Evolutionary conservation across 2,797 vertebrate genomes (phyloP), one percentile per base, ranked within the genome.

Genomic region (Menidia menidia): DNA sequence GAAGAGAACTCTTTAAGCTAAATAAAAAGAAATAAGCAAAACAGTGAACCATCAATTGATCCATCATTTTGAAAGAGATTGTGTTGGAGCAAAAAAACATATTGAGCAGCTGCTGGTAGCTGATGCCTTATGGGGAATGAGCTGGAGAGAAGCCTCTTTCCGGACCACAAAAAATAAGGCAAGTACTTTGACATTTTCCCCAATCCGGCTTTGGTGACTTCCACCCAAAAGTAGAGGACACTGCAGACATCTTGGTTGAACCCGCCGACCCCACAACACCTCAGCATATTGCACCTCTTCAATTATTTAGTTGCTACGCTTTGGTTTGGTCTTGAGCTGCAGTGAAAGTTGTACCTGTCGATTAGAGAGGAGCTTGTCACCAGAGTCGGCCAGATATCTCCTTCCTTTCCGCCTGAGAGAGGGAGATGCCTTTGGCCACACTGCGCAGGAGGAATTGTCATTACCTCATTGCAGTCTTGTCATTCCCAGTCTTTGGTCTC

Each of bases 231-330:
- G 68, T 91, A 90, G 90, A 80, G 85, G 75, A 80, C 87, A 87
- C 56, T 75, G 86, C 84, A 92, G 82, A 78, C 88, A 89, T 84
- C 92, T 90, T 85, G 69, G 77, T 78, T 87, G 80, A 89, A 61
- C 83, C 83, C 54, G 68, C 60, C 71, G 53, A 15, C 31, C 18
- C 54, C 68, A 51, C 70, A 73, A 73, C 75, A 81, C 88, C 87
- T 91, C 91, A 95, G 94, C 94, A 95, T 92, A 95, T 92, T 93
- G 90, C 93, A 93, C 90, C 91, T 92, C 88, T 90, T 97, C 89
- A 96, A 97, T 97, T 94, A 97, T 97, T 96, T 93, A 96, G 86
- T 81, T 75, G 78, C 90, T 88, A 48, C 91, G 93, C 90, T 86
- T 89, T 91, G 92, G 89, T 84, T 92, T 76, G 90, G 90, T 90